Base-by-base conservation (phyloP, 2,113 vertebrate genomes). In the Centropristis striata region DNA sequence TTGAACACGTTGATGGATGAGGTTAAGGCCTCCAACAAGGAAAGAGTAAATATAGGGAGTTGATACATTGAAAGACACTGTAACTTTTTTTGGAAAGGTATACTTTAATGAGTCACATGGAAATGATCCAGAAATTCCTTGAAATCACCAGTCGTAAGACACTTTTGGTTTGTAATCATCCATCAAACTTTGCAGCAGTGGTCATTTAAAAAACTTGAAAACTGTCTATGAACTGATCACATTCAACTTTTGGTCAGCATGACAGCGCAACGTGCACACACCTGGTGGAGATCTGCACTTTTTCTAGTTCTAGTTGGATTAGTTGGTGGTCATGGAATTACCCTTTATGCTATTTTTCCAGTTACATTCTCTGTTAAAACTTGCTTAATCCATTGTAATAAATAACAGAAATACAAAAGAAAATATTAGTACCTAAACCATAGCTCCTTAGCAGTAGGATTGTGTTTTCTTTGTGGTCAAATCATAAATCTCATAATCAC, bases 1-100 rank as follows among this genome's bases (percentile, higher is more conserved):
- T 60, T 2, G 64, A 46, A 81, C 94, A 82, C n/a, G 88, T 83
- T 86, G 86, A 86, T 81, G 75, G 82, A 91, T 86, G 83, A 84
- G 80, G 70, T 85, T 58, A 51, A 75, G 61, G 14, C 65, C 77
- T 44, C 54, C 11, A 14, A 58, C 12, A 18, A 70, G 28, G 60
- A 51, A 70, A 72, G 42, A 39, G 46, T 66, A 49, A 81, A 79
- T 70, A 71, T 21, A 81, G 79, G 36, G 46, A 16, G 16, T 37
- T 69, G 60, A 67, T 51, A 77, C 37, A 69, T 6, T 55, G 76
- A 67, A 20, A 67, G n/a, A 36, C 50, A 73, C 14, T 72, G 71
- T 58, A 80, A 65, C 50, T 2, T 54, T 78, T 63, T 32, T 32
- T 32, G 32, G 32, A 32, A 32, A 32, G 32, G n/a, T n/a, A 71